Base-by-base conservation (phyloP, 2,888 invertebrate genomes). In the Molorchus minor region DNA sequence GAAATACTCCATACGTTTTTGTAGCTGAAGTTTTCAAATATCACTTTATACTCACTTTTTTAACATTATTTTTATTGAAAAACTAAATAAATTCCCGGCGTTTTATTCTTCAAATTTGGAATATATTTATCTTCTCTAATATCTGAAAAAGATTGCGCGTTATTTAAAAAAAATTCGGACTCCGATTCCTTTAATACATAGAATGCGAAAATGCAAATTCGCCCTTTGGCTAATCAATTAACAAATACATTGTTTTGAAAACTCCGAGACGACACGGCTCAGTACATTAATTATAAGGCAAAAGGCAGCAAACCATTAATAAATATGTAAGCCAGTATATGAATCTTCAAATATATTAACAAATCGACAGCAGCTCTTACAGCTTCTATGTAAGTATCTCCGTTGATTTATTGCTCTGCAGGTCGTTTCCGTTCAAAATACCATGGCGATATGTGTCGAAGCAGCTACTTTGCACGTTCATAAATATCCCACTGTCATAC, bases 311-410 rank as follows among this genome's bases (percentile, higher is more conserved):
- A 46, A 46, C 61, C 41, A 61, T 61, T 61, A 61, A 58, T 58
- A 61, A 61, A 61, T 52, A 58, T 54, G 58, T 57, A 51, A 49
- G 20, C 49, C 30, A 43, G 47, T 45, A 55, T 55, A 61, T 61
- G 58, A 57, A 61, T 61, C 57, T 58, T 55, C 45, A 62, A 52
- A 62, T 58, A 62, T 55, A 62, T 62, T 62, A 62, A 56, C 62
- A 62, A 62, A 62, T 62, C 58, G 62, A 62, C 62, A 62, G 62
- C 25, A 38, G 49, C 49, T 49, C 49, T 61, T 52, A 44, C 58
- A 58, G 58, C 62, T 62, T 47, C 62, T 49, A 62, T 58, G 56
- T 56, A 58, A 41, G 53, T 58, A 51, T 45, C 52, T 52, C 47
- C 16, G 47, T 47, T 62, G 58, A 62, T 62, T 62, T 62, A 62